Base-by-base conservation (phyloP, 2,888 invertebrate genomes). In the Plebejus anna region DNA sequence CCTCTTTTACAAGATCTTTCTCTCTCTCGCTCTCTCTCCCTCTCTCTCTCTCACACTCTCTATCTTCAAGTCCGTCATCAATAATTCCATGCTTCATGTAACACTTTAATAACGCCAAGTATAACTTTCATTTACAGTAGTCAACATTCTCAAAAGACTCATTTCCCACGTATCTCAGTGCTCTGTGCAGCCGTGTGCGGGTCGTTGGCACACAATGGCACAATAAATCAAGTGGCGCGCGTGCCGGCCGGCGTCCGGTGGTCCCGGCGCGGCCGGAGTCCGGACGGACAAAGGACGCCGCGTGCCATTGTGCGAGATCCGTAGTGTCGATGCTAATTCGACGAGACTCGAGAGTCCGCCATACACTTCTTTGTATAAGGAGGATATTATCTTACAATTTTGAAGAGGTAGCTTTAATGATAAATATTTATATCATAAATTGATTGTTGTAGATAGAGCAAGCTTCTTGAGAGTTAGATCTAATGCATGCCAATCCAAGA, bases 201-300 rank as follows among this genome's bases (percentile, higher is more conserved):
- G 87, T 88, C 72, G 77, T 51, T 87, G 87, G 47, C 55, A 55
- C 66, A 93, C 92, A 93, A 93, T 93, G 90, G 91, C 91, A 90
- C 90, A 90, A 92, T 93, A 93, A 93, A 93, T 93, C 93, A 92
- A 89, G 93, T 90, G 91, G 83, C 87, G 90, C 92, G 91, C 90
- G 91, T 92, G 91, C 91, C 88, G 83, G 82, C 75, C 70, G 78
- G 80, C 82, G 82, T 82, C 82, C 83, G 83, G 82, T 79, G 79
- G 80, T 79, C 80, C 80, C 80, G 76, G 59, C 57, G 22, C 22
- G 22, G 22, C 22, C 22, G 22, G 22, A 22, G 22, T 22, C 22
- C 61, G 66, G 66, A 36, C 32, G 66, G 66, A 66, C 66, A 66
- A 66, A 66, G 66, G 66, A 32, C 11, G 32, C 66, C 66, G 66